phyloP scores from a whole-genome alignment of 2,888 invertebrate species.

The Zhuqinia jingwanae region DNA sequence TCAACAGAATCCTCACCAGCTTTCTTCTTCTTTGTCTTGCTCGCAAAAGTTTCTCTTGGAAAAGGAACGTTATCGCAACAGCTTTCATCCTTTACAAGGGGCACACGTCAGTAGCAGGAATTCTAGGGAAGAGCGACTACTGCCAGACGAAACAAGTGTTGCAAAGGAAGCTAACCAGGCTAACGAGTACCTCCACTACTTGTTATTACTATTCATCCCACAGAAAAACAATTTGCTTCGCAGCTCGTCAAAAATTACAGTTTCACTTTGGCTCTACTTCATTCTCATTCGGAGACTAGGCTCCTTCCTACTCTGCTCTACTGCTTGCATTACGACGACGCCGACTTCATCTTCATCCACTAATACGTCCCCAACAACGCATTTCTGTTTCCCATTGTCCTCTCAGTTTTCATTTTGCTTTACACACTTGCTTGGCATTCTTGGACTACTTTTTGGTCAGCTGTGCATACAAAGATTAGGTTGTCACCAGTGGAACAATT shows the following conservation, averaged over 20 bases:
- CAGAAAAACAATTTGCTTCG: conserved; percentile 49
- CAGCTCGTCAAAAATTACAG: conserved; percentile 65
- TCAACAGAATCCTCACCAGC: conserved; percentile 1
- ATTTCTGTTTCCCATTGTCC: not conserved
- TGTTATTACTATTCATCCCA: conserved; percentile 27
- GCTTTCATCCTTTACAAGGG: not conserved
- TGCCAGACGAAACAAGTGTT: not conserved
- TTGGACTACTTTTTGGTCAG: conserved; percentile 71
- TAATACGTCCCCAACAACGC: conserved; percentile 5
- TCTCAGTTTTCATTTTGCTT: conserved; percentile 44
- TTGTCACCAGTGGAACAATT: not conserved
- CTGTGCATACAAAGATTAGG: conserved; percentile 57
- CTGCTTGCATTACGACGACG: not conserved
- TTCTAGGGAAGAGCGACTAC: conserved; percentile 7
- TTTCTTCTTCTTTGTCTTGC: not conserved
- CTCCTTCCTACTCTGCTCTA: not conserved
- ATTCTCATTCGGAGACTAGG: conserved; percentile 65
- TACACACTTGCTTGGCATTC: conserved; percentile 67
- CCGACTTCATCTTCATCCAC: not conserved
- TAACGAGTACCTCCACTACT: not conserved
- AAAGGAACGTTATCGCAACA: conserved; percentile 1
- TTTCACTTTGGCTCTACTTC: conserved; percentile 67
- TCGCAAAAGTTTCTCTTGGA: not conserved
- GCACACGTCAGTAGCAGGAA: conserved; percentile 19
- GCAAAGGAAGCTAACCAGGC: not conserved